A percentile compares a stretch with the other conserved stretches of the same genome.
Conservation (phyloP, 1,140 invertebrate genomes). For the Trialeurodes vaporariorum region DNA sequence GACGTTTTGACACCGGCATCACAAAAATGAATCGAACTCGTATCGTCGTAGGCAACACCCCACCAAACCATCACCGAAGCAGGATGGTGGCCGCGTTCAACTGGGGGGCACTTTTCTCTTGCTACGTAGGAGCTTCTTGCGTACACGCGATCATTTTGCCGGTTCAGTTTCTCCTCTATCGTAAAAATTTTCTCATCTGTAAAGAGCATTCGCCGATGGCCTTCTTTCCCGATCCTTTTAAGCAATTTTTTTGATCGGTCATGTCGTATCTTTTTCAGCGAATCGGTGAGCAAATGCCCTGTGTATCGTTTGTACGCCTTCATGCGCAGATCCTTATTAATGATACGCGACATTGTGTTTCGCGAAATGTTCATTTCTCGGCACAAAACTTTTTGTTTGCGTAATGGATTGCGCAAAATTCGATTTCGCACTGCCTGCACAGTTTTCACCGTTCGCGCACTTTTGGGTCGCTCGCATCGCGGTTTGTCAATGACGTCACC, state of each 20-base stretch:
- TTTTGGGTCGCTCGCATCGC: not conserved
- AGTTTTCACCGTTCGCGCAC: not conserved
- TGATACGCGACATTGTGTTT: not conserved
- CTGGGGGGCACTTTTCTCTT: not conserved
- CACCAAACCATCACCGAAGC: conserved; percentile 5
- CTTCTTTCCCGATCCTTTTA: not conserved
- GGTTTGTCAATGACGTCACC: not conserved
- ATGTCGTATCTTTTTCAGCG: not conserved
- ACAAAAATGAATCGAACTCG: conserved; percentile 1
- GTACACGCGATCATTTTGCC: conserved; percentile 7
- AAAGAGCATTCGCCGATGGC: not conserved
- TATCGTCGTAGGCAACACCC: conserved; percentile 4
- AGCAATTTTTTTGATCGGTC: not conserved
- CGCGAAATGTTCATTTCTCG: not conserved
- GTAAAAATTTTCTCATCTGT: conserved; percentile 2
- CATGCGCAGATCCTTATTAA: not conserved
- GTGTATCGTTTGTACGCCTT: not conserved
- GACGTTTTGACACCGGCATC: not conserved
- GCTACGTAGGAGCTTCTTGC: not conserved
- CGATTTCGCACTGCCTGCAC: conserved; percentile 1
- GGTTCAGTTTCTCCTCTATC: not conserved
- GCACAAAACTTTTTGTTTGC: not conserved
- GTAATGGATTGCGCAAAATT: not conserved
- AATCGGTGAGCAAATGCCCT: not conserved
- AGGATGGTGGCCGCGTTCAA: conserved; percentile 1